Conservation (phyloP, 1,140 invertebrate genomes). For the Drosophila sproati region DNA sequence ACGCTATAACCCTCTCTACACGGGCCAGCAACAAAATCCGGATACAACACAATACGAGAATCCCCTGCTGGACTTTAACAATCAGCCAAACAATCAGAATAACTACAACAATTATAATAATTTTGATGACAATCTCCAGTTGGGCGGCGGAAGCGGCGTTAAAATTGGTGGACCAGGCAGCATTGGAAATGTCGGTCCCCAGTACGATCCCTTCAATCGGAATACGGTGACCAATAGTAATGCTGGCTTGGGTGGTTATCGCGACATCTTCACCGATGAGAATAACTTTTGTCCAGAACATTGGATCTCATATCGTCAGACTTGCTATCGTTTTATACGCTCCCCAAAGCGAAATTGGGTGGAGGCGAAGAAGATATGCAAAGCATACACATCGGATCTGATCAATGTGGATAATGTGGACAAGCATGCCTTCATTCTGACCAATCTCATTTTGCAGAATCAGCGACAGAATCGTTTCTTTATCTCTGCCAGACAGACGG, state of each 20-base stretch:
- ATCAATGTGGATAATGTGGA: constrained; percentile 92
- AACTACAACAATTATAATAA: constrained; percentile 44
- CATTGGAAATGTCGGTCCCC: constrained; percentile 35
- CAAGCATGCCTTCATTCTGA: constrained; percentile 94
- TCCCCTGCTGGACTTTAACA: constrained; percentile 62
- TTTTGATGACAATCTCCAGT: constrained; percentile 45
- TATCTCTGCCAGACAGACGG: constrained; percentile 90
- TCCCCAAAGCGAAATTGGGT: constrained; percentile 91
- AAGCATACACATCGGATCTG: constrained; percentile 92
- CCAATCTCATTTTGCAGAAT: constrained; percentile 91
- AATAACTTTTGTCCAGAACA: constrained; percentile 90
- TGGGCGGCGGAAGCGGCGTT: constrained; percentile 39
- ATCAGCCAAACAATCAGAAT: constrained; percentile 41
- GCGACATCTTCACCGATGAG: constrained; percentile 71
- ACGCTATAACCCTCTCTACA: constrained; percentile 75
- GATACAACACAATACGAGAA: constrained; percentile 69
- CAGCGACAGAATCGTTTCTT: constrained; percentile 95
- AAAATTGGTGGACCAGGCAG: constrained; percentile 52
- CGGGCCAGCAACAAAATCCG: constrained; percentile 59
- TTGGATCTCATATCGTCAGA: constrained; percentile 91
- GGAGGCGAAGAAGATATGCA: constrained; percentile 92
- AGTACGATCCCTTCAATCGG: constrained; percentile 77
- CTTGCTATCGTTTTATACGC: constrained; percentile 95
- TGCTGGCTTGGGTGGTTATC: constrained; percentile 45
- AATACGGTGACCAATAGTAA: constrained; percentile 43